A percentile compares a stretch with the other conserved stretches of the same genome.
These are phyloP conservation scores for Morelia viridis DNA, from an alignment of 2,797 vertebrate genomes.

Conservation along the genomic window DNA sequence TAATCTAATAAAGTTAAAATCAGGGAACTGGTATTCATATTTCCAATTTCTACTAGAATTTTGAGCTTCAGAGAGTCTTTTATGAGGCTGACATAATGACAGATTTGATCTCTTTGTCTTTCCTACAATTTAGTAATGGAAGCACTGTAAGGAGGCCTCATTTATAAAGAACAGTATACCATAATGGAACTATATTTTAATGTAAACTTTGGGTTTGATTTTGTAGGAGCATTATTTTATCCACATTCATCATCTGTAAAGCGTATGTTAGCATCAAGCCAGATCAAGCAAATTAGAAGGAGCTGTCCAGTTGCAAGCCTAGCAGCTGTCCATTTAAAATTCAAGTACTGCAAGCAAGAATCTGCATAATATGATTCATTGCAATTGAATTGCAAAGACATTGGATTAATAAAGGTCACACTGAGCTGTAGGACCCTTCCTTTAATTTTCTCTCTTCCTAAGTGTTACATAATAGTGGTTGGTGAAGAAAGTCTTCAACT, in stretches of 20 bases:
- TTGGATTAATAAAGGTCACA: neutral
- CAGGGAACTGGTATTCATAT: constrained; percentile 57
- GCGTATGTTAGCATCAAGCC: constrained; percentile 24
- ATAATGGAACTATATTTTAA: constrained; percentile 7
- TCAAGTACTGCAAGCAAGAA: neutral
- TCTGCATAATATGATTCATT: neutral
- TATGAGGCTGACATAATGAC: constrained; percentile 50
- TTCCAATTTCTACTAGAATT: constrained; percentile 57
- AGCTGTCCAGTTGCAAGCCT: neutral
- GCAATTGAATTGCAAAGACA: neutral
- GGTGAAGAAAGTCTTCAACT: neutral
- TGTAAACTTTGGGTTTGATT: constrained; percentile 39
- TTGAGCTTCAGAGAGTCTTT: constrained; percentile 49
- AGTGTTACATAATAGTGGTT: neutral
- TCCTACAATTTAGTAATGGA: constrained; percentile 17
- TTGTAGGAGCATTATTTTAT: constrained; percentile 1
- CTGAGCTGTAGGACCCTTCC: neutral
- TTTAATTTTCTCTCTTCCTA: neutral
- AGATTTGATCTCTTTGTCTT: neutral
- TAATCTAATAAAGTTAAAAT: neutral
- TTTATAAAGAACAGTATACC: constrained; percentile 14
- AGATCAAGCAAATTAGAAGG: neutral
- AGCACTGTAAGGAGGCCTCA: constrained; percentile 9
- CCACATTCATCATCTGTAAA: constrained; percentile 17
- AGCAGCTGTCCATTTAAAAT: neutral